Percentiles rank a stretch among this genome's conserved stretches.
Evolutionary conservation across 2,797 vertebrate genomes (phyloP).

Genomic region (Graptemys geographica): DNA sequence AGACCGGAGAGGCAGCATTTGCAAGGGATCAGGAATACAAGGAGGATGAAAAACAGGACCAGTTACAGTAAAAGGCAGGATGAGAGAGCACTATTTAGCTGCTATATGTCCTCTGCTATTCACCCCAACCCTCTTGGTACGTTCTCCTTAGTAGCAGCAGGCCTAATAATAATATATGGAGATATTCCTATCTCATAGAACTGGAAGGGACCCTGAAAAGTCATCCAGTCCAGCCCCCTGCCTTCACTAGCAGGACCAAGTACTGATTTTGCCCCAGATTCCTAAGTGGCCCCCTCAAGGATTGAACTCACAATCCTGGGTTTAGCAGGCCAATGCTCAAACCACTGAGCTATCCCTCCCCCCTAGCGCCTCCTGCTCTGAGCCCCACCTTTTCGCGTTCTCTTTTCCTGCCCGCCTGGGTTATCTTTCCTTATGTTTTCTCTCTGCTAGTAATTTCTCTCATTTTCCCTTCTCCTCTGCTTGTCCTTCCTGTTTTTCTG

Average conservation of each 20-base stretch:
- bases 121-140: not conserved
- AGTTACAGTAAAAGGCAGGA: not conserved
- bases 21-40: not conserved
- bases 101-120: not conserved
- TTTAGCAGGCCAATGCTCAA: no score
- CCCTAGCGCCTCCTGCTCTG: not conserved
- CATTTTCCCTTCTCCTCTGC: not conserved
- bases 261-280: no score
- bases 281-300: no score
- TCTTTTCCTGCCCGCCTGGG: not conserved
- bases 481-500: not conserved
- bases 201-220: no score
- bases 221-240: no score
- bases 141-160: not conserved
- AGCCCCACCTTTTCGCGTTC: fast-evolving
- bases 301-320: no score
- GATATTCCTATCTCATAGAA: no score
- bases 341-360: no score
- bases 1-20: not conserved
- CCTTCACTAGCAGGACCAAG: no score
- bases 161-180: not conserved
- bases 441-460: no score
- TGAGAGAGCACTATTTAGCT: not conserved
- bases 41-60: not conserved
- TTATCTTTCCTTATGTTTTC: no score